Conservation (phyloP, 2,113 vertebrate genomes). For the Artemisiospiza belli region DNA sequence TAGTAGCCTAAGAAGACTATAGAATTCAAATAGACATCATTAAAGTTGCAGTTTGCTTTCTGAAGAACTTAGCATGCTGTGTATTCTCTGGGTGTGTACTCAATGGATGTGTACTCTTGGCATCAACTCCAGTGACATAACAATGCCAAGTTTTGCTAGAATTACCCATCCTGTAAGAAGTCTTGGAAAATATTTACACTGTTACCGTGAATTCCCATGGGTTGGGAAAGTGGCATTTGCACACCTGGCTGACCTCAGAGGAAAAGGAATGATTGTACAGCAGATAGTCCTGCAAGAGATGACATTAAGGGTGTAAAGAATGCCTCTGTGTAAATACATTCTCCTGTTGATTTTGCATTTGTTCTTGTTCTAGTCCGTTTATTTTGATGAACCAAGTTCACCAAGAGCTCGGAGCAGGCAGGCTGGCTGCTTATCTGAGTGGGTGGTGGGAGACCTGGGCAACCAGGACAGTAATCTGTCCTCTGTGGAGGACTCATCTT, state of each 20-base stretch:
- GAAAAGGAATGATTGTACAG: background rate
- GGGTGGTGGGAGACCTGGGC: constrained; percentile 81
- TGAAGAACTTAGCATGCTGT: background rate
- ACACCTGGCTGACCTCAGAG: background rate
- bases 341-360: background rate
- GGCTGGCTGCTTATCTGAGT: constrained; percentile 76
- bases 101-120: background rate
- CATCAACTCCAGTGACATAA: background rate
- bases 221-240: background rate
- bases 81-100: too few relatives aligned
- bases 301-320: background rate
- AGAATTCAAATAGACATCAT: background rate
- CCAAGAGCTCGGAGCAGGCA: constrained; percentile 21
- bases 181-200: background rate
- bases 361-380: constrained; percentile 83
- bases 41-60: background rate
- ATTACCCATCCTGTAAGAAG: background rate
- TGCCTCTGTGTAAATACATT: background rate
- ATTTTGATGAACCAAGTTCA: constrained; percentile 85
- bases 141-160: background rate
- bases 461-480: background rate
- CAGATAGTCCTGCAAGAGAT: background rate
- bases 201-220: background rate
- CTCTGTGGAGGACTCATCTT: constrained; percentile 49
- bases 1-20: background rate